A percentile compares a stretch with the other conserved stretches of the same genome.
Conservation (phyloP, 2,888 invertebrate species). For the Chironomus riparius region DNA sequence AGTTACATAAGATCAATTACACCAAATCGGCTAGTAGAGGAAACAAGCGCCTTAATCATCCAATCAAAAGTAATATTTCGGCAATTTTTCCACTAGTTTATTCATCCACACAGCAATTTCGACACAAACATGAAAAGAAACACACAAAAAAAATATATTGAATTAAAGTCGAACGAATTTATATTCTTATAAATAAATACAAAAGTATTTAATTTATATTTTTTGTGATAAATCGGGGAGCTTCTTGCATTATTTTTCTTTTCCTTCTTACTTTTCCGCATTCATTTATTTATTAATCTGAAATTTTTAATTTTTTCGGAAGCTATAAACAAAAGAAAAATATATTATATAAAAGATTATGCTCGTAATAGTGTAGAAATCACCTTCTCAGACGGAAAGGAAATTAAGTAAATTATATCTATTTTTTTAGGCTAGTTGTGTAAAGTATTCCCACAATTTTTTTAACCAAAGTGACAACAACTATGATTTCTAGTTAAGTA, state of each 20-base stretch:
- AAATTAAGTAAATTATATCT: not conserved
- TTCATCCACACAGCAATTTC: too few species aligned
- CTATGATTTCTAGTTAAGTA: not conserved
- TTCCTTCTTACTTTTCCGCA: not conserved
- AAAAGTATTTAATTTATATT: not conserved
- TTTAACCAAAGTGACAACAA: not conserved
- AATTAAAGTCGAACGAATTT: not conserved
- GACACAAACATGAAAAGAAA: not conserved
- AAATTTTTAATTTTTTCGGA: not conserved
- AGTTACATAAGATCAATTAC: too few species aligned
- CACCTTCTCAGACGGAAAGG: not conserved
- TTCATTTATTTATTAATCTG: not conserved
- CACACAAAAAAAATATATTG: not conserved
- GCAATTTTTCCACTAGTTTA: too few species aligned
- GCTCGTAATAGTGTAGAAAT: not conserved
- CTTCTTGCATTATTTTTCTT: not conserved
- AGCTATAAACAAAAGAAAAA: not conserved
- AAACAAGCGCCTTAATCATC: too few species aligned
- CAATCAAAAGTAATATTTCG: too few species aligned
- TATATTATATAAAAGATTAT: not conserved
- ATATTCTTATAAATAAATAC: not conserved
- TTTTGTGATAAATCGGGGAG: not conserved
- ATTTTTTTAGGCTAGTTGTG: not conserved
- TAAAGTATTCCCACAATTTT: not conserved
- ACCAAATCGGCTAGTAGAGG: too few species aligned